Conservation (phyloP, 2,113 vertebrate genomes). For the Lonchura striata region DNA sequence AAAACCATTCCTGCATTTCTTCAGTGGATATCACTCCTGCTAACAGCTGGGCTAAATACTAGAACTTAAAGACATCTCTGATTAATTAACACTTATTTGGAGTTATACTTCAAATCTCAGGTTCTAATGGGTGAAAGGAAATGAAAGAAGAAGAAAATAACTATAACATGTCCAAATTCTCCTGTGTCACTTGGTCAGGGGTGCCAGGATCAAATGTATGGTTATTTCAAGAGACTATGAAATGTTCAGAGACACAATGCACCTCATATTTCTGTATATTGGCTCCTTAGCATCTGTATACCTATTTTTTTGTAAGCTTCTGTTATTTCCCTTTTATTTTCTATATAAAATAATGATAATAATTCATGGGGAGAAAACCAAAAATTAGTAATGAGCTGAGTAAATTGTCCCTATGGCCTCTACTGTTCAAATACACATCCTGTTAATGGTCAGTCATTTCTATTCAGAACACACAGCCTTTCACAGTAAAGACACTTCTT, state of each 20-base stretch:
- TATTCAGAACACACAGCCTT: not conserved
- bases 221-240: not conserved
- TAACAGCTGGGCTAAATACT: not conserved
- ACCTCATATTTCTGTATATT: not conserved
- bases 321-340: not conserved
- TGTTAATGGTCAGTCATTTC: not conserved
- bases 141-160: not conserved
- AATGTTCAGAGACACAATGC: not conserved
- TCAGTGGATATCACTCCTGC: not conserved
- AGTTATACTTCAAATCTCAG: not conserved
- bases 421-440: not conserved
- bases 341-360: not conserved
- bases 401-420: not conserved
- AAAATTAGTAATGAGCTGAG: not conserved
- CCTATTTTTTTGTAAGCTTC: not conserved
- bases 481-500: not conserved
- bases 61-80: not conserved
- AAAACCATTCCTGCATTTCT: not conserved
- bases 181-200: not conserved
- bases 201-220: rapidly evolving
- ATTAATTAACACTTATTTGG: not conserved
- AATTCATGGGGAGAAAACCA: not conserved
- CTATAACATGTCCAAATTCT: not conserved
- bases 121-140: not conserved
- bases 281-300: not conserved